Evolutionary conservation across 2,113 vertebrate species (phyloP), one percentile per base, ranked within the genome.

Genomic region (Hypanus sabinus): DNA sequence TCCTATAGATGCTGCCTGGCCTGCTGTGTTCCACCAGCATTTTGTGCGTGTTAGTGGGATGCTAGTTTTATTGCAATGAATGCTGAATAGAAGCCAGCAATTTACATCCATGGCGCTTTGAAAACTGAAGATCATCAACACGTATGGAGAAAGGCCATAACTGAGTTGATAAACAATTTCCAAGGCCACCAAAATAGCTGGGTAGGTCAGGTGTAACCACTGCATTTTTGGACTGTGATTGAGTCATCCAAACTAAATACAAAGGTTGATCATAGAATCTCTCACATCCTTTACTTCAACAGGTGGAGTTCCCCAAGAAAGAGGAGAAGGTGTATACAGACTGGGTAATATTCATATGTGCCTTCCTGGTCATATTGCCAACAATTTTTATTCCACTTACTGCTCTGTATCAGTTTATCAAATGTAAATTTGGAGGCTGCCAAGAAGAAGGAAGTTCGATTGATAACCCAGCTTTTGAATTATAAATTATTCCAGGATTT

Each of bases 301-400:
- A 98, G 98, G 95, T 95, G 70, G 0, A 70, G 0, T 99, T 99
- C 93, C 98, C 98, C 0, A 8, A 94, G n/a, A 94, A 95, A 46
- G 96, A 98, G 55, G 36, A 94, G 62, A 96, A 96, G 95, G 11
- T 81, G 0, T 98, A 98, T 93, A 97, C 98, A 0, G 94, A 94
- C 36, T 99, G 98, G 98, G 97, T 98, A 38, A 96, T 95, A 88
- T 95, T 94, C 80, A 95, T 96, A 73, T 98, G 98, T 60, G 79
- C 96, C 90, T 94, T 98, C 24, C 94, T 99, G 94, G 95, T 95
- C 60, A 22, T 94, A 5, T 1, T 97, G 12, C 98, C 98, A 0
- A 94, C 96, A 0, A 0, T 97, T 10, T 96, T 96, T 12, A 95
- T 99, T 92, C 98, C 97, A 0, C 55, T 95, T 4, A 96, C 96